Evolutionary conservation across 2,797 vertebrate genomes (phyloP).

Genomic region (Gadopsis bispinosus): DNA sequence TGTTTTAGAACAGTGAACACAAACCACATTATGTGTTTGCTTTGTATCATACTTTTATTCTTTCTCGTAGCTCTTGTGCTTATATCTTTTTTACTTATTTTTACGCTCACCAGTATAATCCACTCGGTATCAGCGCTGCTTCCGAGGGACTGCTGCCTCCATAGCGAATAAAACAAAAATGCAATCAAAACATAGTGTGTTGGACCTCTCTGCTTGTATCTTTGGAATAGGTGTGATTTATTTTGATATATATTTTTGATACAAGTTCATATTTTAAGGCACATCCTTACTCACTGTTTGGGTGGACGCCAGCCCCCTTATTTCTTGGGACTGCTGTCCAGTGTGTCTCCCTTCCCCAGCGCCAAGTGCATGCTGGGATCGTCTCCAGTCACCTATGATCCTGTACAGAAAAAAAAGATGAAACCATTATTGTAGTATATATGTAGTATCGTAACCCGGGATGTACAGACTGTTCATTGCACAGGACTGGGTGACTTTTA

Average conservation of each 20-base stretch:
- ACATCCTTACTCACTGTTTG: background rate
- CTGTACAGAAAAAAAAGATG: background rate
- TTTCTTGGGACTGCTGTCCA: slow-evolving; percentile 7
- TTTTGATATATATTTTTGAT: background rate
- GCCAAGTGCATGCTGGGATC: background rate
- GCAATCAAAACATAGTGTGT: background rate
- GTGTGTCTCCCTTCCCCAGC: background rate
- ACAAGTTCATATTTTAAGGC: background rate
- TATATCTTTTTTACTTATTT: background rate
- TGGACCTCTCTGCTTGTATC: background rate
- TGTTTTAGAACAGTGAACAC: rapidly evolving
- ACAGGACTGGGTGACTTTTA: rapidly evolving
- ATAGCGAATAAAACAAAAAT: background rate
- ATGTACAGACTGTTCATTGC: background rate
- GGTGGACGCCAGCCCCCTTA: background rate
- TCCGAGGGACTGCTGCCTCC: background rate
- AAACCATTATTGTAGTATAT: background rate
- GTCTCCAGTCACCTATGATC: slow-evolving; percentile 4
- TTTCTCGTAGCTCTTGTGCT: background rate
- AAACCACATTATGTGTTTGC: background rate
- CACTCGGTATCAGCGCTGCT: background rate
- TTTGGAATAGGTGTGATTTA: background rate
- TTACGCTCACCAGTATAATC: background rate
- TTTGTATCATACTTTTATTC: background rate
- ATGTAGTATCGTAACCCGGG: too few relatives aligned